Base-by-base conservation (phyloP, 1,140 invertebrate genomes). In the Parasteatoda tepidariorum region DNA sequence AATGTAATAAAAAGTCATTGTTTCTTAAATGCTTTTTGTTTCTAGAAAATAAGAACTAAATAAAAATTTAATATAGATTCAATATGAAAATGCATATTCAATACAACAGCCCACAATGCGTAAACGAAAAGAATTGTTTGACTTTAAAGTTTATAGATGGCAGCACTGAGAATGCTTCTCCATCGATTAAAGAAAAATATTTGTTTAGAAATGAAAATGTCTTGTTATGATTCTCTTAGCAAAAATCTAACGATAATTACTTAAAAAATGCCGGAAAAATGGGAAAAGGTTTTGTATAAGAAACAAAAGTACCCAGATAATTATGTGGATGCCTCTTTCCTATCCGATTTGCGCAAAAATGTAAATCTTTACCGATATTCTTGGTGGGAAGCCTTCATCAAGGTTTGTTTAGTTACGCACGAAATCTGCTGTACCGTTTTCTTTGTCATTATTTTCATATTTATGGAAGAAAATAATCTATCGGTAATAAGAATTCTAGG, bases 261-360 rank as follows among this genome's bases (percentile, higher is more conserved):
- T n/a, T n/a, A n/a, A n/a, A n/a, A n/a, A n/a, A 84, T 75, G 70
- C 13, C 34, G n/a, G 22, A 24, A 28, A 66, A 74, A 22, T 98
- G 96, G 96, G 91, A 92, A 82, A 97, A 97, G 90, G 95, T 96
- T 87, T 90, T 98, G 22, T 98, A 97, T 86, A 93, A 95, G 88
- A 94, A 96, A 88, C 92, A 94, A 84, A 93, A 92, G 54, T 94
- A 94, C 86, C 94, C 95, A 0, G 97, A 98, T 88, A 97, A 98
- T 90, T 97, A 98, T 87, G 97, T 96, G 0, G 94, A 97, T 88
- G 91, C 92, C 34, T 91, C 92, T 38, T 98, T 98, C 88, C 89
- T 98, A 11, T 92, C 95, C 88, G 94, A 97, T 85, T 87, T 98
- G 48, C 92, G 92, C 81, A 97, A 94, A 87, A 98, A 98, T 90